These are phyloP conservation scores for Cephus sareptanus DNA, from an alignment of 2,888 invertebrate species.

Conservation along the genomic window DNA sequence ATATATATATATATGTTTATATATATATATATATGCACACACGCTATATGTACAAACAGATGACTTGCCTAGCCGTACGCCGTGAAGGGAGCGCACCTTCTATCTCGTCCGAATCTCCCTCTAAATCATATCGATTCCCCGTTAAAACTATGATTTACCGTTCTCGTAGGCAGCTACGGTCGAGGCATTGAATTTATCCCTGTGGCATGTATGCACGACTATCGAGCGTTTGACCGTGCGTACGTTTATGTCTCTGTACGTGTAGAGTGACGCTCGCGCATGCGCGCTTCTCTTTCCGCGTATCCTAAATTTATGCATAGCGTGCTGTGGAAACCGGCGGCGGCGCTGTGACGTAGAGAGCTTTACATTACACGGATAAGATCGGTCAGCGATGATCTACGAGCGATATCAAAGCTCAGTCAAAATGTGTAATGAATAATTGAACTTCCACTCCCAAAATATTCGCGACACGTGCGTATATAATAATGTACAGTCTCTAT, in stretches of 20 bases:
- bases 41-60: not conserved
- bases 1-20: not conserved
- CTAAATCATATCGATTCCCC: slow-evolving; percentile 53
- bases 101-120: slow-evolving; percentile 33
- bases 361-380: slow-evolving; percentile 10
- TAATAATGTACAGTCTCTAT: not conserved
- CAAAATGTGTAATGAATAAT: not conserved
- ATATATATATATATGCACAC: not conserved
- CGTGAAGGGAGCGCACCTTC: not conserved
- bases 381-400: slow-evolving; percentile 6
- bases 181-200: not conserved
- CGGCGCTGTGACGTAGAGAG: not conserved
- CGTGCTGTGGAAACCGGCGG: not conserved
- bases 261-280: not conserved
- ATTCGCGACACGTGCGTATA: not conserved
- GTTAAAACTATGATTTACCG: slow-evolving; percentile 53
- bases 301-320: slow-evolving; percentile 2
- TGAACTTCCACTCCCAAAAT: not conserved
- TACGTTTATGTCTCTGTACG: not conserved
- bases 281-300: not conserved
- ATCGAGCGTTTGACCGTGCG: not conserved
- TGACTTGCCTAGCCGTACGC: not conserved
- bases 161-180: slow-evolving; percentile 10
- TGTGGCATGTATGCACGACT: not conserved
- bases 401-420: not conserved